Evolutionary conservation across 2,797 vertebrate genomes (phyloP).

Genomic region (Chelmon rostratus): DNA sequence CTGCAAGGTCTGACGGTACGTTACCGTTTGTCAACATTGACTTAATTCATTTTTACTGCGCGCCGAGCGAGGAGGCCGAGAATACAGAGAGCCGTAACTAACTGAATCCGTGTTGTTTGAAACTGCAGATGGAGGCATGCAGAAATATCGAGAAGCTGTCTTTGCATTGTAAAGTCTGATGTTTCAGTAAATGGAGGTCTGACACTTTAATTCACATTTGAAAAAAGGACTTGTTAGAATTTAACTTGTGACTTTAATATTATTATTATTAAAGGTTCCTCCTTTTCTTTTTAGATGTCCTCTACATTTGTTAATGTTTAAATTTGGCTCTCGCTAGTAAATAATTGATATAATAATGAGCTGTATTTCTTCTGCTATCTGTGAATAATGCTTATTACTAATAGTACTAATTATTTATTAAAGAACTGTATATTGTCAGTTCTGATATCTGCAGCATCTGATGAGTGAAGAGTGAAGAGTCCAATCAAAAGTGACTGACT

Average conservation of each 20-base stretch:
- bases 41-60: constrained; percentile 38
- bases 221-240: background rate
- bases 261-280: background rate
- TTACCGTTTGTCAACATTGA: constrained; percentile 39
- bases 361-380: background rate
- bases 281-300: background rate
- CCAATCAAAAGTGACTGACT: background rate
- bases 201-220: background rate
- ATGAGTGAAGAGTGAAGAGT: background rate
- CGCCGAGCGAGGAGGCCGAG: background rate
- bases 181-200: background rate
- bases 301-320: background rate
- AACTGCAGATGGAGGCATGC: constrained; percentile 2
- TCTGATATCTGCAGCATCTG: background rate
- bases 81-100: background rate
- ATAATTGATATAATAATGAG: no score
- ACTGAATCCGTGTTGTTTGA: constrained; percentile 6
- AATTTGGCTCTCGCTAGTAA: background rate
- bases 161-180: no score
- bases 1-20: constrained; percentile 41
- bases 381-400: background rate
- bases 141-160: background rate
- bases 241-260: background rate
- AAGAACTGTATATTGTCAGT: background rate
- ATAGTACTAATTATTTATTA: background rate